These are phyloP conservation scores for Agrilus biguttatus DNA, from an alignment of 2,888 invertebrate genomes.

Conservation along the genomic window DNA sequence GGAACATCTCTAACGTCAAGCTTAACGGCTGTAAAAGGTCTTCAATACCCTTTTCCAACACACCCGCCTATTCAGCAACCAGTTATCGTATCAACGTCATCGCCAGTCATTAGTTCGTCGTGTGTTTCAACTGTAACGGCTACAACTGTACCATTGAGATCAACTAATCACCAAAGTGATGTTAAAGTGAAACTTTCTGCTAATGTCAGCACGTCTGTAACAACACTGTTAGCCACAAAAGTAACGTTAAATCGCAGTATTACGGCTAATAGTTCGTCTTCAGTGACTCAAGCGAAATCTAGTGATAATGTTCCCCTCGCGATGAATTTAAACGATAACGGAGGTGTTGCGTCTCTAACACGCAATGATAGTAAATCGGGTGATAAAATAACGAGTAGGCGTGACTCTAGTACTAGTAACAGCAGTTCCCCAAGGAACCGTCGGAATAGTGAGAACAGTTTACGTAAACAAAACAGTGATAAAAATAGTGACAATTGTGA, in stretches of 20 bases:
- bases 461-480: constrained; percentile 19
- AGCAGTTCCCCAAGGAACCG: constrained; percentile 16
- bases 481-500: constrained; percentile 23
- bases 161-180: constrained; percentile 5
- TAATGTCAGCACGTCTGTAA: constrained; percentile 1
- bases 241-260: constrained; percentile 26
- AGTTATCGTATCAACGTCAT: constrained; percentile 15
- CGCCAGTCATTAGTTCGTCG: constrained; percentile 3
- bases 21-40: constrained; percentile 35
- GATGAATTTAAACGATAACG: constrained; percentile 1
- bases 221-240: constrained; percentile 20
- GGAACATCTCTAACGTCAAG: constrained; percentile 12
- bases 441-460: constrained; percentile 23
- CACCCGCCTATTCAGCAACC: constrained; percentile 45
- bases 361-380: constrained; percentile 16
- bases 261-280: constrained; percentile 15
- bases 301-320: constrained; percentile 9
- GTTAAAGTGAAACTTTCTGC: too few species aligned
- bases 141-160: constrained; percentile 5
- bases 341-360: background rate
- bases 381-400: constrained; percentile 19
- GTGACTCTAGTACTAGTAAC: constrained; percentile 15
- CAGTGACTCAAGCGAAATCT: constrained; percentile 13
- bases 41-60: constrained; percentile 67
- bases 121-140: background rate